Percentiles rank a stretch among this genome's conserved stretches.
Evolutionary conservation across 2,797 vertebrate genomes (phyloP).

Genomic region (Picus viridis): DNA sequence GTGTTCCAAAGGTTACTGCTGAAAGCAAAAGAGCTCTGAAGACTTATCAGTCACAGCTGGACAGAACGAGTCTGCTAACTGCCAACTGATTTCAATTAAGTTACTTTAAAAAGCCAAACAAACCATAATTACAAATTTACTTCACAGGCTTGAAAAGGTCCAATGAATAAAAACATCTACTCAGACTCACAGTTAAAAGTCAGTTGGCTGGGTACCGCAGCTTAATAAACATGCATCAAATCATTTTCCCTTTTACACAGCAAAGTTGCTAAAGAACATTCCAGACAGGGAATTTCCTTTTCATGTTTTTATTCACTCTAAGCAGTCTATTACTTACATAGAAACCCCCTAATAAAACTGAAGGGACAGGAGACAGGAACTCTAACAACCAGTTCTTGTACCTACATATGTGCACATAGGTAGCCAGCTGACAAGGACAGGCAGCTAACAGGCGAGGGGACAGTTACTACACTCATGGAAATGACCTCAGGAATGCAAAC

Average conservation of each 20-base stretch:
- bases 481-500: neutral
- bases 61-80: neutral
- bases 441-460: neutral
- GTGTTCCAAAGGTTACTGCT: neutral
- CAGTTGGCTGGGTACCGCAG: neutral
- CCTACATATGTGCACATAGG: too few species aligned
- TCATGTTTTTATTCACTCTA: neutral
- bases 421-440: accelerated
- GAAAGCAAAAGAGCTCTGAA: neutral
- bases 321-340: neutral
- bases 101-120: neutral
- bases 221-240: neutral
- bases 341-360: neutral
- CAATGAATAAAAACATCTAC: neutral
- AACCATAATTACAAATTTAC: neutral
- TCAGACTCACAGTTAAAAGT: neutral
- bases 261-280: neutral
- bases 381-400: neutral
- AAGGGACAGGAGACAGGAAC: neutral
- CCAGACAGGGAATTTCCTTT: neutral
- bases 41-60: neutral
- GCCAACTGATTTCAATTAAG: neutral
- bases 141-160: neutral
- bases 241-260: neutral
- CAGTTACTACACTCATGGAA: neutral